These are phyloP conservation scores for Hirtodrosophila confusa DNA, from an alignment of 2,888 invertebrate species.

Conservation along the genomic window DNA sequence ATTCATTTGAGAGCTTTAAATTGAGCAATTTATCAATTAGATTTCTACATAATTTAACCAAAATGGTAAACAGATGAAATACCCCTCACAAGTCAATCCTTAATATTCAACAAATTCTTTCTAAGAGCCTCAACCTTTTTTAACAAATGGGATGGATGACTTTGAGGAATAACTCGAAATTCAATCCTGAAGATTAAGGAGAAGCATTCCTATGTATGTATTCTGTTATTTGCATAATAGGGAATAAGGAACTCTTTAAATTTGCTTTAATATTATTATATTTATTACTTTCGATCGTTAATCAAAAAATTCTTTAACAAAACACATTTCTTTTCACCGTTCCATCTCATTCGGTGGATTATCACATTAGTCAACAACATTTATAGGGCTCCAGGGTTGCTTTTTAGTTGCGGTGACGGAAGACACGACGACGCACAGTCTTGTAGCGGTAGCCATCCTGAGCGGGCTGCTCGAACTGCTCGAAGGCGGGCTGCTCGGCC, in stretches of 20 bases:
- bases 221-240: background rate
- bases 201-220: no score
- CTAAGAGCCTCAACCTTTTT: no score
- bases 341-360: slow-evolving; percentile 13
- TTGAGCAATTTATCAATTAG: background rate
- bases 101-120: no score
- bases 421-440: slow-evolving; percentile 74
- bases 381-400: background rate
- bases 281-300: no score
- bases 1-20: no score
- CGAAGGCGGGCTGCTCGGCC: slow-evolving; percentile 46
- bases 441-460: slow-evolving; percentile 73
- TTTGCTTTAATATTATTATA: no score
- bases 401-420: slow-evolving; percentile 69
- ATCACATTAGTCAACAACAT: slow-evolving; percentile 67
- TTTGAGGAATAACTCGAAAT: no score
- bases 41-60: background rate
- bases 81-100: no score
- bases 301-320: slow-evolving; percentile 39
- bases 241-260: no score
- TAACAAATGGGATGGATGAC: no score
- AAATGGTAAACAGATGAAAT: no score
- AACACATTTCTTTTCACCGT: slow-evolving; percentile 1
- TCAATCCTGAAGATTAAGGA: no score
- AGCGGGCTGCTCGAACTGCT: slow-evolving; percentile 70